Evolutionary conservation across 1,140 invertebrate species (phyloP).

Genomic region (Camponotus floridanus): DNA sequence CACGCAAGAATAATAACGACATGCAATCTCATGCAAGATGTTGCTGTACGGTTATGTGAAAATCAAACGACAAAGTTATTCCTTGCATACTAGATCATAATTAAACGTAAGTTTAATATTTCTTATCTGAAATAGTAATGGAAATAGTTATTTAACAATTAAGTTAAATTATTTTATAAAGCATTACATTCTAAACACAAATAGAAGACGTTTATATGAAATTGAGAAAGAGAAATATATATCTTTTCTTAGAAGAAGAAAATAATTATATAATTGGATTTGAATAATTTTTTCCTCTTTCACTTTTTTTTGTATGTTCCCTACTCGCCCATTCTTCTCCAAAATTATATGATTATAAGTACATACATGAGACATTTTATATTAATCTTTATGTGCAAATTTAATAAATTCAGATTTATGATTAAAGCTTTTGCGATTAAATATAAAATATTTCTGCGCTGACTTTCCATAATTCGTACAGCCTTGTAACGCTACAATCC

Average conservation of each 20-base stretch:
- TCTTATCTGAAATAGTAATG: neutral
- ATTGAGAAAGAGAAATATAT: neutral
- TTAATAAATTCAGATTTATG: neutral
- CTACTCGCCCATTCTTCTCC: neutral
- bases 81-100: neutral
- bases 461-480: slow-evolving; percentile 56
- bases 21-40: slow-evolving; percentile 75
- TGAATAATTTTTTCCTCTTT: no score
- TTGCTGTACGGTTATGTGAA: slow-evolving; percentile 60
- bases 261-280: neutral
- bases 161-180: neutral
- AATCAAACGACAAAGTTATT: slow-evolving; percentile 35
- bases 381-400: neutral
- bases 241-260: neutral
- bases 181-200: no score
- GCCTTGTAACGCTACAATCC: slow-evolving; percentile 59
- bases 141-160: neutral
- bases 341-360: neutral
- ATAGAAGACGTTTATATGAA: neutral
- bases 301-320: neutral
- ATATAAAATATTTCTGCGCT: slow-evolving; percentile 38
- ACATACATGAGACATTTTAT: neutral
- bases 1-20: slow-evolving; percentile 65
- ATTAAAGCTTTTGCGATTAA: neutral
- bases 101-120: neutral